Base-by-base conservation (phyloP, 2,888 invertebrate genomes). In the Troilus luridus region DNA sequence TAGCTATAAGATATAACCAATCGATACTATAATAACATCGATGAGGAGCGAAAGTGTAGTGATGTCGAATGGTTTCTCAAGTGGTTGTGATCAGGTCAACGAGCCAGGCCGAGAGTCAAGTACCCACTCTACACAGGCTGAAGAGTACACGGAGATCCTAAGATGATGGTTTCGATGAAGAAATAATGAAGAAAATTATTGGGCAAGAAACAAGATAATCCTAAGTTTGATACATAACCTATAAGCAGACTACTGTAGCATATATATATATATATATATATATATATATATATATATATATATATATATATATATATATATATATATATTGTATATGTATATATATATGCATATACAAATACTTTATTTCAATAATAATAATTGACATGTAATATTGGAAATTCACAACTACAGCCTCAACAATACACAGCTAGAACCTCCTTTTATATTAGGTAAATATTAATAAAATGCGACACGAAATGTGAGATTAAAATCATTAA, bases 51-150 rank as follows among this genome's bases (percentile, higher is more conserved):
- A 27, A 41, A 77, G 27, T 14, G 27, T 41, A 41, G 67, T 77
- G 17, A 77, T 14, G 72, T 7, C 72, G 27, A 41, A 24, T 0
- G 41, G 19, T 77, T 77, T 41, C 72, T 77, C 72, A 77, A 77
- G 72, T 77, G 72, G 72, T 77, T 27, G 72, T 77, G 72, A 77
- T 41, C 72, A 41, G 72, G 72, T 77, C 72, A 77, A 77, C 72
- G 17, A 77, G 72, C 14, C 72, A 14, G 72, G 27, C 41, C 27
- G 72, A 77, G 72, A 41, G 72, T 77, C 72, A 77, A 77, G 72
- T 77, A 41, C 72, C 72, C 72, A 77, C 72, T 77, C 41, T 77
- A 41, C 8, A 24, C 17, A 77, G 41, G 14, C 41, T 77, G 72
- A 77, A 41, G 72, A 77, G 72, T 41, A 17, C 72, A 41, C 24